phyloP scores from a whole-genome alignment of 2,888 invertebrate genomes.

The Pseudococcus jackbeardsleyi region DNA sequence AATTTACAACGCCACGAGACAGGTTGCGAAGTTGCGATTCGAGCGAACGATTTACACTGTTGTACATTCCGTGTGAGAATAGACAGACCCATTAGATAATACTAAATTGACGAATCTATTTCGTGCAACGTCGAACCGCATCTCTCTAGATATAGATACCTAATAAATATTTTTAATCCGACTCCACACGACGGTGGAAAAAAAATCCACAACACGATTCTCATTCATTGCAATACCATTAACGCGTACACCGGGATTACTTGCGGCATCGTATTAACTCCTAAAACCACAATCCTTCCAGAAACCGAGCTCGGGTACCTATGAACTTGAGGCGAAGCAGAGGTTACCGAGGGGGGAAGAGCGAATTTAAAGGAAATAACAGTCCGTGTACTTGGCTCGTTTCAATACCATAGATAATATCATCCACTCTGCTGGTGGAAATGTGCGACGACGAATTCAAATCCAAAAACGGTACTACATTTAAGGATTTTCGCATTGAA shows the following conservation, averaged over 20 bases:
- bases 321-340: neutral
- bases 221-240: constrained; percentile 3
- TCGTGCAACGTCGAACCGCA: neutral
- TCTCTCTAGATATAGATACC: neutral
- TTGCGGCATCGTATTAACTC: constrained; percentile 29
- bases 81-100: constrained; percentile 15
- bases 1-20: too few species aligned
- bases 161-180: constrained; percentile 18
- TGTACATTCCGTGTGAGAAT: too few species aligned
- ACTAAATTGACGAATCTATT: neutral
- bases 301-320: neutral
- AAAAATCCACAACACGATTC: constrained; percentile 4
- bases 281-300: constrained; percentile 38
- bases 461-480: constrained; percentile 23
- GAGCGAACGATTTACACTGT: too few species aligned
- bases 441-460: constrained; percentile 10
- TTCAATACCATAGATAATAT: constrained; percentile 41
- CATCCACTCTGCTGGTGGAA: neutral
- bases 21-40: too few species aligned
- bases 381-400: constrained; percentile 47
- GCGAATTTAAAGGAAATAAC: constrained; percentile 39
- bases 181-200: neutral
- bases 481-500: constrained; percentile 41
- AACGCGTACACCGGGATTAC: constrained; percentile 11
- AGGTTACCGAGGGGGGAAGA: neutral